These are phyloP conservation scores for Zaprionus davidi DNA, from an alignment of 1,140 invertebrate species.

Conservation along the genomic window DNA sequence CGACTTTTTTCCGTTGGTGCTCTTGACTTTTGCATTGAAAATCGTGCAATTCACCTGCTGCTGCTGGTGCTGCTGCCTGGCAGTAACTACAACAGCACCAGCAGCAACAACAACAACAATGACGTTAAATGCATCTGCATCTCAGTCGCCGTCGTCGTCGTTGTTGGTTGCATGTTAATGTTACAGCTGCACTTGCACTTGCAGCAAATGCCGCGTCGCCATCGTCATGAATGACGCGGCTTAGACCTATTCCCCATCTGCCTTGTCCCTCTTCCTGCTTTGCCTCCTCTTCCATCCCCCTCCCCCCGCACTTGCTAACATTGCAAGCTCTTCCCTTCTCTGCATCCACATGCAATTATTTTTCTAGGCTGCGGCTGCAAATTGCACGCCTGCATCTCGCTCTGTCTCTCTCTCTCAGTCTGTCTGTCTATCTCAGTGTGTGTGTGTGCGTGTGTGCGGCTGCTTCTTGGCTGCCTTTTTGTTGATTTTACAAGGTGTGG, in stretches of 20 bases:
- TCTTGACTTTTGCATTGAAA: conserved; percentile 83
- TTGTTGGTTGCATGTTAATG: conserved; percentile 74
- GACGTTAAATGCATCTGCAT: conserved; percentile 78
- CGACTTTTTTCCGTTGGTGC: conserved; percentile 81
- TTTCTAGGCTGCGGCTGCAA: conserved; percentile 79
- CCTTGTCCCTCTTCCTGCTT: neutral
- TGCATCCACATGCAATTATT: conserved; percentile 74
- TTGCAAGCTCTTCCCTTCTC: conserved; percentile 37
- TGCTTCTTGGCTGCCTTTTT: conserved; percentile 70
- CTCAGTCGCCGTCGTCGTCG: conserved; percentile 31
- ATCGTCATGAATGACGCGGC: conserved; percentile 76
- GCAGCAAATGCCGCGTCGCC: conserved; percentile 68
- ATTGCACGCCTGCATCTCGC: conserved; percentile 64
- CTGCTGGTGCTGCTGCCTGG: conserved; percentile 24
- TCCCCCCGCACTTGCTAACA: conserved; percentile 13
- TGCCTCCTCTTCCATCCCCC: neutral
- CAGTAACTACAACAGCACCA: conserved; percentile 38
- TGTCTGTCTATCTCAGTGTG: conserved; percentile 27
- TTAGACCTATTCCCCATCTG: conserved; percentile 42
- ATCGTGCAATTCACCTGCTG: conserved; percentile 83
- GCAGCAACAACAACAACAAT: conserved; percentile 55
- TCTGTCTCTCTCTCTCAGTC: conserved; percentile 33
- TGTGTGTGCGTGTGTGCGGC: conserved; percentile 33
- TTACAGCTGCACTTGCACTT: conserved; percentile 81
- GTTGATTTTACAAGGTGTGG: conserved; percentile 82